Base-by-base conservation (phyloP, 2,888 invertebrate species). In the Pseudeuparius sepicola region DNA sequence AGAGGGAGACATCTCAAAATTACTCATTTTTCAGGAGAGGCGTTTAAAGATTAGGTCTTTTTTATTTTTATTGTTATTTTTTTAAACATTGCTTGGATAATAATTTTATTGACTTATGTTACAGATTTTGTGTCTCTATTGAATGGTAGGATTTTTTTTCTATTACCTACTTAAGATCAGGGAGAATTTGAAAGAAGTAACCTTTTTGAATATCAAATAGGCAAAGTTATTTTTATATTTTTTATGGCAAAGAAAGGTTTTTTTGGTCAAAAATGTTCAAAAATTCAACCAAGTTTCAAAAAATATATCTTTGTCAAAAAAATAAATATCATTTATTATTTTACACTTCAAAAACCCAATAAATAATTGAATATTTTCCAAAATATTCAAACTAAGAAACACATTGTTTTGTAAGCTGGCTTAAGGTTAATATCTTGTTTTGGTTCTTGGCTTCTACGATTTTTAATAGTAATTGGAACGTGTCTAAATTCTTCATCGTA, bases 101-200 rank as follows among this genome's bases (percentile, higher is more conserved):
- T n/a, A n/a, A n/a, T n/a, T n/a, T n/a, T n/a, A n/a, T n/a, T n/a
- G n/a, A n/a, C n/a, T n/a, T n/a, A n/a, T n/a, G n/a, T n/a, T n/a
- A n/a, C n/a, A n/a, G n/a, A n/a, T n/a, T n/a, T n/a, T n/a, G n/a
- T n/a, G n/a, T n/a, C n/a, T n/a, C n/a, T n/a, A n/a, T n/a, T n/a
- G n/a, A n/a, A n/a, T n/a, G n/a, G n/a, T n/a, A n/a, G n/a, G n/a
- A n/a, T n/a, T n/a, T n/a, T n/a, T n/a, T n/a, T n/a, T n/a, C n/a
- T n/a, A n/a, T n/a, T n/a, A n/a, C n/a, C 28, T 12, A 6, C 10
- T 28, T 12, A 10, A 27, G 27, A 27, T 6, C 14, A 27, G 12
- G 27, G 27, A 27, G 27, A 27, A 27, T 27, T 27, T 27, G 12
- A 27, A 13, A 27, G 27, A 27, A 27, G 27, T 27, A 27, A 27